Evolutionary conservation across 2,113 vertebrate genomes (phyloP).

Genomic region (Hippocampus barbouri): DNA sequence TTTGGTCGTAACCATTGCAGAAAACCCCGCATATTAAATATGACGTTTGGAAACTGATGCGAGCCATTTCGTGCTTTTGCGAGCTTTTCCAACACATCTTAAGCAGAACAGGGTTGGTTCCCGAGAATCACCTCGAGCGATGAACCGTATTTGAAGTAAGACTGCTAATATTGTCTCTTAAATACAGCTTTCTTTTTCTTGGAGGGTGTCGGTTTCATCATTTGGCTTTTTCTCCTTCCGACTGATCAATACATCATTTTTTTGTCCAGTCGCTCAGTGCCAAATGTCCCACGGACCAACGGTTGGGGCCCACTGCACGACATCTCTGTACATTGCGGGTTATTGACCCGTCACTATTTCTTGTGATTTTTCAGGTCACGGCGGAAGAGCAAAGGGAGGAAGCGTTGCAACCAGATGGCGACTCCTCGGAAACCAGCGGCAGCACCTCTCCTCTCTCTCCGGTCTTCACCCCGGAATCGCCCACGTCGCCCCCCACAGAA

Average conservation of each 20-base stretch:
- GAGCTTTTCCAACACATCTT: no score
- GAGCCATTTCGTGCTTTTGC: no score
- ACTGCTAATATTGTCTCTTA: not conserved
- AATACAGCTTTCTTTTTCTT: not conserved
- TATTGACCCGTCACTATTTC: not conserved
- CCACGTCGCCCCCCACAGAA: slow-evolving; percentile 38
- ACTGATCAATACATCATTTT: not conserved
- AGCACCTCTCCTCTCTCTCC: slow-evolving; percentile 46
- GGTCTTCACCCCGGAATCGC: slow-evolving; percentile 28
- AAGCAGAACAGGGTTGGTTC: not conserved
- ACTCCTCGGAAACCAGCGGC: slow-evolving; percentile 27
- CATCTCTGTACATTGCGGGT: slow-evolving; percentile 9
- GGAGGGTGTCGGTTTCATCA: not conserved
- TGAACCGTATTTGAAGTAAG: not conserved
- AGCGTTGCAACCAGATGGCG: slow-evolving; percentile 29
- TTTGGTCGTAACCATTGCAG: no score
- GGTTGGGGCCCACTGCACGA: not conserved
- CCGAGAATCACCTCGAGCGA: not conserved
- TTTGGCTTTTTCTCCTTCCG: not conserved
- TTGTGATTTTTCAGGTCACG: slow-evolving; percentile 38
- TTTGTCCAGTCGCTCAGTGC: not conserved
- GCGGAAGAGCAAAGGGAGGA: slow-evolving; percentile 31
- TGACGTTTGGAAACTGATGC: no score
- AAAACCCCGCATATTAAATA: no score
- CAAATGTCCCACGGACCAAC: no score